phyloP scores from a whole-genome alignment of 2,888 invertebrate genomes.

The Acrobeloides nanus region DNA sequence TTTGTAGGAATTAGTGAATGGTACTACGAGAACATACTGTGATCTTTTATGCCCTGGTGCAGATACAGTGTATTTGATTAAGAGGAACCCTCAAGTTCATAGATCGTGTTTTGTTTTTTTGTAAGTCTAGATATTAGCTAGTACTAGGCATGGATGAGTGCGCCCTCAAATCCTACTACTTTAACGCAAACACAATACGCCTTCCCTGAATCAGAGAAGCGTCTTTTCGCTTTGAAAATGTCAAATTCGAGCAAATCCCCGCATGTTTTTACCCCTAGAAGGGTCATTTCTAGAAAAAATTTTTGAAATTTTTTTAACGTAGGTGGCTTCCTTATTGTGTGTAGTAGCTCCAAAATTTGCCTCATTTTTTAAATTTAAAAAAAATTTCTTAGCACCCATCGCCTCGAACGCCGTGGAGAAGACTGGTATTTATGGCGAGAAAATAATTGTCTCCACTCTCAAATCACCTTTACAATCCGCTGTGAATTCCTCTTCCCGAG shows the following conservation, averaged over 20 bases:
- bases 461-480: constrained; percentile 41
- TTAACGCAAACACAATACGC: too few species aligned
- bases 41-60: constrained; percentile 43
- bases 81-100: constrained; percentile 25
- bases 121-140: too few species aligned
- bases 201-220: too few species aligned
- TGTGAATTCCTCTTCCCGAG: constrained; percentile 43
- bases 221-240: too few species aligned
- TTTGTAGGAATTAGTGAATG: constrained; percentile 40
- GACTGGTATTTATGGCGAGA: constrained; percentile 40
- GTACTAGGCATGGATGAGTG: too few species aligned
- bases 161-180: too few species aligned
- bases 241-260: too few species aligned
- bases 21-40: constrained; percentile 43
- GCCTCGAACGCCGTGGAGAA: constrained; percentile 37
- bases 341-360: too few species aligned
- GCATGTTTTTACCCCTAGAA: too few species aligned
- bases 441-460: constrained; percentile 37
- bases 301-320: too few species aligned
- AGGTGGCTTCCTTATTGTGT: too few species aligned
- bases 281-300: too few species aligned
- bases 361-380: neutral
- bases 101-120: constrained; percentile 11
- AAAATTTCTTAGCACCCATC: constrained; percentile 26
- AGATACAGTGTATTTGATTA: constrained; percentile 45